Base-by-base conservation (phyloP, 2,888 invertebrate species). In the Molorchus minor region DNA sequence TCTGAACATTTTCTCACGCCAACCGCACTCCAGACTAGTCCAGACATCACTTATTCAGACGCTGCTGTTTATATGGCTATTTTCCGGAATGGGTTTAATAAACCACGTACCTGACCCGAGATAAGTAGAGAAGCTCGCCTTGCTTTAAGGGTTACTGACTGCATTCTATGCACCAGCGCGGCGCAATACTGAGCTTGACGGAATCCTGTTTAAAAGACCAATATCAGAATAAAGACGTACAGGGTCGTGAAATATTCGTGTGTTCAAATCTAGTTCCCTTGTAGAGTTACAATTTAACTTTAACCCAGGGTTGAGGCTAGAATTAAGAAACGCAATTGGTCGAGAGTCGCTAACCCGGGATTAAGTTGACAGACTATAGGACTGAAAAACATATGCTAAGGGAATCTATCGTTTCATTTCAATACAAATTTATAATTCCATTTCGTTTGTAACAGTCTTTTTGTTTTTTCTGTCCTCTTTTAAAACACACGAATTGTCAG, bases 101-200 rank as follows among this genome's bases (percentile, higher is more conserved):
- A 58, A 46, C 53, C 35, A 53, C 47, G 35, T 43, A 35, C 41
- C 51, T 54, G 58, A 58, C 53, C 58, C 19, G n/a, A 58, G 25
- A 58, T 25, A 21, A 33, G 29, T 10, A 20, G 44, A 49, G 17
- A 46, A 30, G 46, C 46, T 40, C 10, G 41, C 43, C 30, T 44
- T 44, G 49, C 20, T 20, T 35, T 30, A 33, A 56, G 45, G 45
- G 38, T 45, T 45, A 54, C 29, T 44, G 17, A n/a, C n/a, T n/a
- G n/a, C n/a, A n/a, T n/a, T n/a, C n/a, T 3, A 1, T 16, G 7
- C 21, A 30, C 45, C 45, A 45, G 45, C 12, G 45, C n/a, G 10
- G 45, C n/a, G 7, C 8, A 25, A 5, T 5, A 25, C 25, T 25
- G 3, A 5, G 25, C 8, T 8, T 25, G 3, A 8, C 25, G 8